A percentile compares a stretch with the other conserved stretches of the same genome.
Conservation (phyloP, 2,797 vertebrate genomes). For the Melanotaenia maccullochi region DNA sequence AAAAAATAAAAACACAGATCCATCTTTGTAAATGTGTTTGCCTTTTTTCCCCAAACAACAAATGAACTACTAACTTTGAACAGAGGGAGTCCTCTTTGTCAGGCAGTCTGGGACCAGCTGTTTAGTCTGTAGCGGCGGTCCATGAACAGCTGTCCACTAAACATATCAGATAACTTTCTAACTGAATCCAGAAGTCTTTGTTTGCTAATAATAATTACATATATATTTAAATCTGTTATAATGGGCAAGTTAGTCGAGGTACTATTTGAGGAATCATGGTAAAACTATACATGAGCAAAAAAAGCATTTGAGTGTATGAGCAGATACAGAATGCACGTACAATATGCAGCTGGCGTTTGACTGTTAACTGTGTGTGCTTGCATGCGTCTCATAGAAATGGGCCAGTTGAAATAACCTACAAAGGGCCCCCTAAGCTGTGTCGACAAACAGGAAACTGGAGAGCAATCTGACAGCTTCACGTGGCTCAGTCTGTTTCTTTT, state of each 20-base stretch:
- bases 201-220: not conserved
- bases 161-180: not conserved
- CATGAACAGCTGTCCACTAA: not conserved
- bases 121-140: constrained; percentile 8
- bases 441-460: constrained; percentile 78
- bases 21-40: not conserved
- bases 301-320: constrained; percentile 25
- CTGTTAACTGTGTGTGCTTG: constrained; percentile 26
- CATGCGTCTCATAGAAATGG: constrained; percentile 36
- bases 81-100: not conserved
- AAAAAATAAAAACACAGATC: not conserved
- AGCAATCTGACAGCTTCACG: constrained; percentile 69
- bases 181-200: constrained; percentile 4
- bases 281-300: constrained; percentile 3
- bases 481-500: constrained; percentile 54
- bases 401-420: constrained; percentile 60
- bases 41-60: constrained; percentile 9
- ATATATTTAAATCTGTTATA: not conserved
- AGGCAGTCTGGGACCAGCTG: not conserved
- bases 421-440: constrained; percentile 72
- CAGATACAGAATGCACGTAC: constrained; percentile 27
- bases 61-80: not conserved
- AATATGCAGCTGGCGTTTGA: constrained; percentile 23
- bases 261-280: not conserved
- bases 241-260: not conserved